A percentile compares a stretch with the other conserved stretches of the same genome.
Evolutionary conservation across 1,140 invertebrate genomes (phyloP).

Genomic region (Caenorhabditis tropicalis): DNA sequence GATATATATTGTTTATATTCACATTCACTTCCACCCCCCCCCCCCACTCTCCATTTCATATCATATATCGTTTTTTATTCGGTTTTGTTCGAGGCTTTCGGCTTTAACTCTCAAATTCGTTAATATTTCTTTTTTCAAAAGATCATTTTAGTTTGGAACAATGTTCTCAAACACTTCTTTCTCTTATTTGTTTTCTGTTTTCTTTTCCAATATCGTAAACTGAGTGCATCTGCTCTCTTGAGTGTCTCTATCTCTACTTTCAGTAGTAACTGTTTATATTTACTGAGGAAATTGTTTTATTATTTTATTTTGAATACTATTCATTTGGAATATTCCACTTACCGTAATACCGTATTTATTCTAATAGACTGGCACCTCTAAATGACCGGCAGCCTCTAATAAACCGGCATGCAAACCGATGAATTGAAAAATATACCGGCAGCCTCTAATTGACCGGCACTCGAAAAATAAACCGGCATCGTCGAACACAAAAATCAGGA

Average conservation of each 20-base stretch:
- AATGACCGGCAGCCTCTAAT: no score
- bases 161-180: neutral
- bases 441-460: no score
- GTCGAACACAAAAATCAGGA: no score
- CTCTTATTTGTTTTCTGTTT: neutral
- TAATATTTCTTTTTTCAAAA: neutral
- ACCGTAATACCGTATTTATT: no score
- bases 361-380: no score
- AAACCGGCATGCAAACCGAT: no score
- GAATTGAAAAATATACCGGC: no score
- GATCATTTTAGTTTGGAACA: neutral
- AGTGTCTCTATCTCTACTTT: neutral
- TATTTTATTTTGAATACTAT: no score
- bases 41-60: slow-evolving; percentile 4
- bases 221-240: neutral
- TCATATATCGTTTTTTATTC: neutral
- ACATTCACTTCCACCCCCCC: neutral
- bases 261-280: neutral
- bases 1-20: slow-evolving; percentile 37
- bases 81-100: neutral
- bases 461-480: no score
- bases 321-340: no score
- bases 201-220: neutral
- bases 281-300: no score
- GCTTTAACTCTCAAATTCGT: neutral